Evolutionary conservation across 2,797 vertebrate species (phyloP).

Genomic region (Rhabdophis nuchalis): DNA sequence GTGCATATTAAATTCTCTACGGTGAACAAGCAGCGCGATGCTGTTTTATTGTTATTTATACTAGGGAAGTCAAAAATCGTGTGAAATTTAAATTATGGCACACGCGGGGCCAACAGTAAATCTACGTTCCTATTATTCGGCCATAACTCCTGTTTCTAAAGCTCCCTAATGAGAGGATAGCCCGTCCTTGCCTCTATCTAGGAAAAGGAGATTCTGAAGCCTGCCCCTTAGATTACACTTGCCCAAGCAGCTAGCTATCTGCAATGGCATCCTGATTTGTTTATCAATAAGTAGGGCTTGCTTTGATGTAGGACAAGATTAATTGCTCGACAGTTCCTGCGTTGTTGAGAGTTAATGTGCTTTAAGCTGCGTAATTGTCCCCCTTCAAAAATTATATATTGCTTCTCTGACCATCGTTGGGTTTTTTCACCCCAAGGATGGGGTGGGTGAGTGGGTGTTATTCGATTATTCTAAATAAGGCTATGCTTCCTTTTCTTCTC

Average conservation of each 20-base stretch:
- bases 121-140: not conserved
- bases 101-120: not conserved
- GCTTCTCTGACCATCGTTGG: slow-evolving; percentile 26
- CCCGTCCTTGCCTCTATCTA: not conserved
- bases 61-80: not conserved
- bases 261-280: slow-evolving; percentile 11
- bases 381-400: slow-evolving; percentile 44
- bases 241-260: slow-evolving; percentile 1
- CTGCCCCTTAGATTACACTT: not conserved
- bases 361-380: slow-evolving; percentile 22
- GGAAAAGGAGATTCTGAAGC: not conserved
- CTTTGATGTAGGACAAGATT: slow-evolving; percentile 6
- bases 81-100: not conserved
- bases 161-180: not conserved
- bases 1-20: not conserved
- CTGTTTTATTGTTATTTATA: slow-evolving; percentile 3
- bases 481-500: not conserved
- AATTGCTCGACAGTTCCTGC: slow-evolving; percentile 25
- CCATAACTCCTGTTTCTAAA: not conserved
- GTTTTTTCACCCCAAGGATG: not conserved
- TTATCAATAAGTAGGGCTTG: slow-evolving; percentile 12
- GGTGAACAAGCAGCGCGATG: not conserved
- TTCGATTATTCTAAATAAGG: not conserved
- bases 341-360: slow-evolving; percentile 32
- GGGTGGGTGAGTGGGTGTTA: not conserved